These are phyloP conservation scores for Magallana gigas DNA, from an alignment of 1,140 invertebrate species.

Conservation along the genomic window DNA sequence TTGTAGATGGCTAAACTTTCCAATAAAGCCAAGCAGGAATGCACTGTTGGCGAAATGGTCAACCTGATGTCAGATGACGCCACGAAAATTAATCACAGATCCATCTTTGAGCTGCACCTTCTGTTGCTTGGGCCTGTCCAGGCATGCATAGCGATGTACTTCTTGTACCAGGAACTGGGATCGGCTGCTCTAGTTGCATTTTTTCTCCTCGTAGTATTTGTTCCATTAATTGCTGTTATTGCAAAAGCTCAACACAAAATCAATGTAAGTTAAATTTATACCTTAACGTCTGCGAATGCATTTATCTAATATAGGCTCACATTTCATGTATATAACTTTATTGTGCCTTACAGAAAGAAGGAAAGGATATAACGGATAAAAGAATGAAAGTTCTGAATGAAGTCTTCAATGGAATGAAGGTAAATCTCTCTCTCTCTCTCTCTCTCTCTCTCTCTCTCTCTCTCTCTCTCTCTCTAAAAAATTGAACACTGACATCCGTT, in stretches of 20 bases:
- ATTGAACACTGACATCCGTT: not conserved
- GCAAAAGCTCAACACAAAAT: conserved; percentile 5
- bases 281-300: not conserved
- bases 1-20: conserved; percentile 25
- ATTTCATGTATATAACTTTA: not conserved
- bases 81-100: not conserved
- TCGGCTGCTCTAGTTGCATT: not conserved
- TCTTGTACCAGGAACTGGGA: not conserved
- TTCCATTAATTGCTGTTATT: not conserved
- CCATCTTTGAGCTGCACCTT: not conserved
- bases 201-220: not conserved
- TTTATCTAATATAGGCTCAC: not conserved
- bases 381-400: conserved; percentile 21
- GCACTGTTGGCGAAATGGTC: conserved; percentile 2
- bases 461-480: not conserved
- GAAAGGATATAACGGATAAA: not conserved
- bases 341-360: not conserved
- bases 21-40: not conserved
- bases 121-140: not conserved
- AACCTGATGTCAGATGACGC: conserved; percentile 21
- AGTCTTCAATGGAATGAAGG: conserved; percentile 21
- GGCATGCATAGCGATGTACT: conserved; percentile 1
- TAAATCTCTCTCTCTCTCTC: not conserved
- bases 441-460: not conserved
- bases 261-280: conserved; percentile 4